Evolutionary conservation across 1,140 invertebrate genomes (phyloP).

Genomic region (Drosophila triauraria): DNA sequence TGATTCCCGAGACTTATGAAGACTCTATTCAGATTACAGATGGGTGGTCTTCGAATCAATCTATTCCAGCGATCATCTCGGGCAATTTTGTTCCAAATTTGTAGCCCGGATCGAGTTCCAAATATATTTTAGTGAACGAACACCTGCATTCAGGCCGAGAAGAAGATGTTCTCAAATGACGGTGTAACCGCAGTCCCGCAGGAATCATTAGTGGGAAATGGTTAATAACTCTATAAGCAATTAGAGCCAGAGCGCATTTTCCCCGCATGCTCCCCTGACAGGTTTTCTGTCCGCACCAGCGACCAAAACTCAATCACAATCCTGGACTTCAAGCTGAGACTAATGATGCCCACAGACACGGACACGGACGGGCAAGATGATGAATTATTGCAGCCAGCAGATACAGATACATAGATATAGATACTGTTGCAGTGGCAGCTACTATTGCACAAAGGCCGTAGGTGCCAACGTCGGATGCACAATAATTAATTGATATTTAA

Average conservation of each 20-base stretch:
- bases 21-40: slow-evolving; percentile 18
- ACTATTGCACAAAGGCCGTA: slow-evolving; percentile 9
- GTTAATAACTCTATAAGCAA: slow-evolving; percentile 78
- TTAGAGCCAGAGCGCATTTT: slow-evolving; percentile 44
- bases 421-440: not conserved
- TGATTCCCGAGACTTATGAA: slow-evolving; percentile 32
- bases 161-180: slow-evolving; percentile 53
- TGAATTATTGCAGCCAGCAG: slow-evolving; percentile 64
- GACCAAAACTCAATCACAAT: slow-evolving; percentile 22
- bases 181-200: slow-evolving; percentile 14
- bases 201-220: slow-evolving; percentile 58
- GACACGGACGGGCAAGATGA: slow-evolving; percentile 47
- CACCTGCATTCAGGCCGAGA: slow-evolving; percentile 26
- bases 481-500: slow-evolving; percentile 74
- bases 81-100: slow-evolving; percentile 43
- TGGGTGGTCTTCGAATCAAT: slow-evolving; percentile 44
- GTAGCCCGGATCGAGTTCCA: slow-evolving; percentile 32
- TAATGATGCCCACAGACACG: slow-evolving; percentile 62
- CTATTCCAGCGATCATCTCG: slow-evolving; percentile 23
- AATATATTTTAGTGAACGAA: not conserved
- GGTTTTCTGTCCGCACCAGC: slow-evolving; percentile 43
- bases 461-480: slow-evolving; percentile 32
- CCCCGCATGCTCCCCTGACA: slow-evolving; percentile 3
- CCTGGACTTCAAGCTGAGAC: slow-evolving; percentile 39
- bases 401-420: not conserved